Evolutionary conservation across 2,797 vertebrate genomes (phyloP).

Genomic region (Diplodus puntazzo): DNA sequence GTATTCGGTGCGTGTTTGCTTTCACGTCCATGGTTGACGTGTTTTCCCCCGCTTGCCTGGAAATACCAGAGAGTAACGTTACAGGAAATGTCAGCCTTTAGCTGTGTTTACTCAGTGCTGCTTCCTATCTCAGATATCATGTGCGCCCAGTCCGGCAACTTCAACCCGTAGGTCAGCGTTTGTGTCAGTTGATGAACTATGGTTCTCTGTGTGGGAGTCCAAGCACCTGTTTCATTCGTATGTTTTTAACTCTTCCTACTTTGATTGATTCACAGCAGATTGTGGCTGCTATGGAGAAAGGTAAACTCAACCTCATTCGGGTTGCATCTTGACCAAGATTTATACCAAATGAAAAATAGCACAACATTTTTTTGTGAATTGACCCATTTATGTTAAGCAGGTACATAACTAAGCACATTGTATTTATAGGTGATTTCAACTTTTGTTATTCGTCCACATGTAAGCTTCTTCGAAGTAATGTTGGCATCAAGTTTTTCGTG

Average conservation of each 20-base stretch:
- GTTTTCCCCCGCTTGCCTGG: background rate
- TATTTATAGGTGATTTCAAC: background rate
- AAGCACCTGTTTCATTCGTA: background rate
- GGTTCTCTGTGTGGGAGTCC: background rate
- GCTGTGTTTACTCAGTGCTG: constrained; percentile 53
- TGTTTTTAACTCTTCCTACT: background rate
- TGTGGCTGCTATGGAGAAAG: background rate
- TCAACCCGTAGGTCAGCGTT: background rate
- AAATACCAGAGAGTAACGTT: constrained; percentile 3
- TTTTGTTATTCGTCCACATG: background rate
- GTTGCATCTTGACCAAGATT: background rate
- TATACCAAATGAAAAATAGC: background rate
- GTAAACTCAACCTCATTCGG: background rate
- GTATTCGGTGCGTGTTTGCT: background rate
- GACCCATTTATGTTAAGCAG: background rate
- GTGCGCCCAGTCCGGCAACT: background rate
- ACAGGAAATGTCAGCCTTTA: constrained; percentile 65
- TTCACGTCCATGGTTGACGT: background rate
- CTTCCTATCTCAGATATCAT: constrained; percentile 60
- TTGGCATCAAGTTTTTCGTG: too few species aligned
- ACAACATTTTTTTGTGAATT: rapidly evolving
- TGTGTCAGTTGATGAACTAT: background rate
- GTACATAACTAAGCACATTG: background rate
- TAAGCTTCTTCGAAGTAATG: background rate
- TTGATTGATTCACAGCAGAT: background rate